Evolutionary conservation across 2,797 vertebrate genomes (phyloP).

Genomic region (Crocodylus rhombifer): DNA sequence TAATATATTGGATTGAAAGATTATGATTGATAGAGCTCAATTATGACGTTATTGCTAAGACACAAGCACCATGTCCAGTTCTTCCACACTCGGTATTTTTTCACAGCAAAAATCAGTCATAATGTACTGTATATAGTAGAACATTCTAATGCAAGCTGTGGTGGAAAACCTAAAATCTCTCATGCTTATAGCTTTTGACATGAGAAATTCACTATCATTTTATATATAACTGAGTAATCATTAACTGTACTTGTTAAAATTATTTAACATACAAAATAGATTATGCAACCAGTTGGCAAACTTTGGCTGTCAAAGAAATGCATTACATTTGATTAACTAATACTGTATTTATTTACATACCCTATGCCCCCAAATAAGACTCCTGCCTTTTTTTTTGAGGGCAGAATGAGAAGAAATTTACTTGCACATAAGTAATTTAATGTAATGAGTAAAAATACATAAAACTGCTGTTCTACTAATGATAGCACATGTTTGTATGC

Average conservation of each 20-base stretch:
- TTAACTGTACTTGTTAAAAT: background rate
- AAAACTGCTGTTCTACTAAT: too few species aligned
- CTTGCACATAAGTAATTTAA: too few species aligned
- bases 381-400: too few species aligned
- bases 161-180: fast-evolving
- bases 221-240: background rate
- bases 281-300: background rate
- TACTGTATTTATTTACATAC: too few species aligned
- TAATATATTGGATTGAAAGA: constrained; percentile 16
- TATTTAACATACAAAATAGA: background rate
- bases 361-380: too few species aligned
- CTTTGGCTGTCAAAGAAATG: background rate
- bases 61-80: constrained; percentile 61
- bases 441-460: too few species aligned
- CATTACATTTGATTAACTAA: too few species aligned
- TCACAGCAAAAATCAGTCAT: constrained; percentile 23
- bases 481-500: too few species aligned
- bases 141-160: constrained; percentile 14
- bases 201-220: background rate
- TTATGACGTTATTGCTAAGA: constrained; percentile 67
- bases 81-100: background rate
- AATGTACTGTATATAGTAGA: background rate
- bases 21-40: background rate
- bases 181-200: background rate
- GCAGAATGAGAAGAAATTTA: too few species aligned